These are phyloP conservation scores for Marmota monax DNA, from an alignment of 2,113 vertebrate species.

Conservation along the genomic window DNA sequence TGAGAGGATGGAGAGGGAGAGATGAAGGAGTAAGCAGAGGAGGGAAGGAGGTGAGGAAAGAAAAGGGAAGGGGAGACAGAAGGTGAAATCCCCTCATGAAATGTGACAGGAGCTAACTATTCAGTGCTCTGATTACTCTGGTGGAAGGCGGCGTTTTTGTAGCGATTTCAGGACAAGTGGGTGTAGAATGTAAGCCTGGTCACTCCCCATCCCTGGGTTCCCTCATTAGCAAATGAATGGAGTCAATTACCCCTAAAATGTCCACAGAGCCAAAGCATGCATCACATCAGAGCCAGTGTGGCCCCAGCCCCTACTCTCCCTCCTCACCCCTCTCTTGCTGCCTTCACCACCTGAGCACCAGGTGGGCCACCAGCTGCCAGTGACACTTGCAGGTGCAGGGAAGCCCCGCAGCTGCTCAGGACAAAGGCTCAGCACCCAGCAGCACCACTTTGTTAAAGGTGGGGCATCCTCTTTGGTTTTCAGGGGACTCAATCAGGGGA, in stretches of 20 bases:
- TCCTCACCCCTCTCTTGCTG: neutral
- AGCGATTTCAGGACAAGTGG: neutral
- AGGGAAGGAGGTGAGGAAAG: neutral
- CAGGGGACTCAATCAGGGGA: neutral
- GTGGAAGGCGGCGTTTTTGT: neutral
- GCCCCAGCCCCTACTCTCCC: neutral
- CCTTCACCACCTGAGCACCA: neutral
- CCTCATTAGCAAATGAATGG: neutral
- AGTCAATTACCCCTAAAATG: neutral
- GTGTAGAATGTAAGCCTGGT: neutral
- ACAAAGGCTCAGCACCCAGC: neutral
- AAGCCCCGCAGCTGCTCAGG: neutral
- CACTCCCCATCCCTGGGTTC: neutral
- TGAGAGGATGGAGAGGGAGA: neutral
- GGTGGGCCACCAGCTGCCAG: neutral
- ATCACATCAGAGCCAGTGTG: neutral
- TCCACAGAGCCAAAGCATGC: neutral
- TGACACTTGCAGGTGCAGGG: neutral
- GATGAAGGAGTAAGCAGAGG: neutral
- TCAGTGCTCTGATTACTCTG: neutral
- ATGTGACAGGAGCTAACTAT: neutral
- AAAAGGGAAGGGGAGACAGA: neutral
- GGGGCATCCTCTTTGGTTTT: neutral
- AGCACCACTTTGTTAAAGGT: neutral
- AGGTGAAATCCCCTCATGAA: neutral